Evolutionary conservation across 2,888 invertebrate species (phyloP).

Genomic region (Tenthredo livida): DNA sequence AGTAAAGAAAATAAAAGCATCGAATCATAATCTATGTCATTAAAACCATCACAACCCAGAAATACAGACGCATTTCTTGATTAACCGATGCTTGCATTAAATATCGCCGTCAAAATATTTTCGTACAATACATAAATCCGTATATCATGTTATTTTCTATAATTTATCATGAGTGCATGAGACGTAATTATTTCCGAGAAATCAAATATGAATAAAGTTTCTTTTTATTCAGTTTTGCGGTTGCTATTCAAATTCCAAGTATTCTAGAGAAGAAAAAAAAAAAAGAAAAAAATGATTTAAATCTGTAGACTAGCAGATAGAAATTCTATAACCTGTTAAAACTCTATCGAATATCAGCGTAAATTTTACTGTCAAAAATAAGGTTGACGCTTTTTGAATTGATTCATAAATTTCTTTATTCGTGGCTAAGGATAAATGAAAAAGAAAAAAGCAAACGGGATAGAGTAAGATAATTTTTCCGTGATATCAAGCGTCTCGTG

Average conservation of each 20-base stretch:
- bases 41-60: not conserved
- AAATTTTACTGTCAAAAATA: not conserved
- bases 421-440: not conserved
- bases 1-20: not conserved
- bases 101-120: not conserved
- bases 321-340: not conserved
- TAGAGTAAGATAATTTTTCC: not conserved
- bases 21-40: not conserved
- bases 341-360: not conserved
- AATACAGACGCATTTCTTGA: not conserved
- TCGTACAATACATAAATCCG: not conserved
- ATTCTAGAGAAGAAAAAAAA: not conserved
- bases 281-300: not conserved
- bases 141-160: not conserved
- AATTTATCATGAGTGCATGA: not conserved
- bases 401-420: not conserved
- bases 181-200: not conserved
- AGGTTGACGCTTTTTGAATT: not conserved
- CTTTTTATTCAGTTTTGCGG: not conserved
- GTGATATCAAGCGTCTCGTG: conserved; percentile 5
- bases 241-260: not conserved
- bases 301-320: not conserved
- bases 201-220: not conserved
- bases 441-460: not conserved
- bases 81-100: not conserved